Conservation (phyloP, 2,797 vertebrate species). For the Myotis daubentonii region DNA sequence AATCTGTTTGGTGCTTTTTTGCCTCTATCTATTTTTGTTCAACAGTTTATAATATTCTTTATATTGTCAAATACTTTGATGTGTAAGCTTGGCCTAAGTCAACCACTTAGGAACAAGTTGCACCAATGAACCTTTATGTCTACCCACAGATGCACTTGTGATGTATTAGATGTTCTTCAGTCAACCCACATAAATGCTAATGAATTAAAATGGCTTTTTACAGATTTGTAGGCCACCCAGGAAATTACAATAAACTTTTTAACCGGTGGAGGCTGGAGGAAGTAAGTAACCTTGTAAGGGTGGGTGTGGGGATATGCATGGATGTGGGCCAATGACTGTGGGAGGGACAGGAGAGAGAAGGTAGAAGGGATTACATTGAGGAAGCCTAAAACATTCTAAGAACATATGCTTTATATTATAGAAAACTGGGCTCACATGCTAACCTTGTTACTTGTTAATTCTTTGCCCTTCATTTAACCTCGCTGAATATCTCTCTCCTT, state of each 20-base stretch:
- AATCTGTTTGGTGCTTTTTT: too few relatives aligned
- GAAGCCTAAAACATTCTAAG: neutral
- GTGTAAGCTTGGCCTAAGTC: neutral
- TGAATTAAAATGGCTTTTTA: conserved; percentile 77
- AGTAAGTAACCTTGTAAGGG: conserved; percentile 86
- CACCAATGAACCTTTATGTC: conserved; percentile 4
- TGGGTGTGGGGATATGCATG: neutral
- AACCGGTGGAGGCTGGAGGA: conserved; percentile 98
- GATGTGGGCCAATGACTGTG: neutral
- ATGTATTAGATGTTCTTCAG: conserved; percentile 38
- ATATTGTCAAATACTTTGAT: conserved; percentile 46
- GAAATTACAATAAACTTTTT: conserved; percentile 99
- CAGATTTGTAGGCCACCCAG: conserved; percentile 97
- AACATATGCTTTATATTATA: neutral
- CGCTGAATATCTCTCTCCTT: neutral
- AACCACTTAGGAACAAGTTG: conserved; percentile 1
- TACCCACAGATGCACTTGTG: conserved; percentile 38
- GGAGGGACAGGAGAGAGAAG: neutral
- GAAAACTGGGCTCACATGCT: neutral
- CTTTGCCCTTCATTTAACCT: conserved; percentile 4
- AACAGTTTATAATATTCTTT: too few relatives aligned
- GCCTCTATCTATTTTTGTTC: too few relatives aligned
- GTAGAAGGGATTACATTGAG: neutral
- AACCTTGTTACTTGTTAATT: neutral
- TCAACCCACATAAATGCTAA: conserved; percentile 56